phyloP scores from a whole-genome alignment of 2,888 invertebrate genomes.

The Hemithea aestivaria region DNA sequence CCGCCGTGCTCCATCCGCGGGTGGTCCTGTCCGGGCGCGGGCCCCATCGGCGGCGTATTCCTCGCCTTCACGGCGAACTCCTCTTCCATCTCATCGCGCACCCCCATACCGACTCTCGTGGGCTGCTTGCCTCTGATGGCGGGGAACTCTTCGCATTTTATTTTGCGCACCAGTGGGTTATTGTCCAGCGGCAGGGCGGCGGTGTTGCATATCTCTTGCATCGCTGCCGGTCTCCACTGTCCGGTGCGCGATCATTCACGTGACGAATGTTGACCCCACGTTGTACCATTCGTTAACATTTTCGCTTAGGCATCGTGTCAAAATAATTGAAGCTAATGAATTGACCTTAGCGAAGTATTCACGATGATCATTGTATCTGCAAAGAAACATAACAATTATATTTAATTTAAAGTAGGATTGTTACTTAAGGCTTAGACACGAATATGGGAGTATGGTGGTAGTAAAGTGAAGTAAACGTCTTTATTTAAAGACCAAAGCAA shows the following conservation, averaged over 20 bases:
- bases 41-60: constrained; percentile 83
- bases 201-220: constrained; percentile 80
- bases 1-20: constrained; percentile 80
- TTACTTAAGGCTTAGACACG: too few species aligned
- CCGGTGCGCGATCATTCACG: constrained; percentile 61
- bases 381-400: constrained; percentile 29
- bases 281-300: constrained; percentile 65
- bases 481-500: not conserved
- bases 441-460: too few species aligned
- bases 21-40: constrained; percentile 74
- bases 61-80: constrained; percentile 84
- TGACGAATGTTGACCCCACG: constrained; percentile 54
- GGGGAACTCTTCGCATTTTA: constrained; percentile 79
- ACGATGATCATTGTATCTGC: constrained; percentile 53
- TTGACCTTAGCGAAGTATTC: constrained; percentile 22
- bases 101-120: constrained; percentile 71
- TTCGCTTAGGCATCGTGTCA: constrained; percentile 39
- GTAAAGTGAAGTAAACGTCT: too few species aligned
- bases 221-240: constrained; percentile 63
- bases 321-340: constrained; percentile 5
- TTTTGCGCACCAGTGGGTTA: constrained; percentile 75
- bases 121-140: constrained; percentile 68
- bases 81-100: constrained; percentile 81
- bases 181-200: constrained; percentile 75
- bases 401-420: too few species aligned